Percentiles rank a stretch among this genome's conserved stretches.
Conservation (phyloP, 1,140 invertebrate genomes). For the Drosophila azteca region DNA sequence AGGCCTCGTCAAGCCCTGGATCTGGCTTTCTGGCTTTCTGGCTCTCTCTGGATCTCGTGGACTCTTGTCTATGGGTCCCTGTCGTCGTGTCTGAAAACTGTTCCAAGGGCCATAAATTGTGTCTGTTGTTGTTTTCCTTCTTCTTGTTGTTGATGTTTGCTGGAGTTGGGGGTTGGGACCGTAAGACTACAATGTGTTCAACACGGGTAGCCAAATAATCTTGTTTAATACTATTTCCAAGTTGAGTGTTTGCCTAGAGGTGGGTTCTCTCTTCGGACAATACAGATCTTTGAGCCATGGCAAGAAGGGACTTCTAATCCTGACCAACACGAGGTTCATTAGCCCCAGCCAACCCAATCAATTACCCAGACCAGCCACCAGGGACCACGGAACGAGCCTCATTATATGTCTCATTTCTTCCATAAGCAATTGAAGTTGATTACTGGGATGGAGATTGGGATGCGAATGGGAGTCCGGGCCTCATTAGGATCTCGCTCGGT, state of each 20-base stretch:
- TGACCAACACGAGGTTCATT: slow-evolving; percentile 33
- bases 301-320: neutral
- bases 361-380: slow-evolving; percentile 29
- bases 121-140: slow-evolving; percentile 26
- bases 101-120: slow-evolving; percentile 78
- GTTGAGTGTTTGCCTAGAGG: slow-evolving; percentile 1
- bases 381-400: slow-evolving; percentile 31
- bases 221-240: slow-evolving; percentile 63
- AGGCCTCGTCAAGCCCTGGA: slow-evolving; percentile 20
- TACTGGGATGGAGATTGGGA: slow-evolving; percentile 11
- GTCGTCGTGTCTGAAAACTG: slow-evolving; percentile 71
- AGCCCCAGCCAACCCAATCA: slow-evolving; percentile 45
- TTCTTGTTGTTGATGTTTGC: slow-evolving; percentile 23
- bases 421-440: slow-evolving; percentile 60
- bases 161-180: slow-evolving; percentile 25
- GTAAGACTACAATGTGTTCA: slow-evolving; percentile 61
- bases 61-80: slow-evolving; percentile 32
- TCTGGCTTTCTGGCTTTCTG: slow-evolving; percentile 3
- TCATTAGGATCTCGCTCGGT: slow-evolving; percentile 30
- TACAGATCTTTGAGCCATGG: neutral
- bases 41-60: slow-evolving; percentile 8
- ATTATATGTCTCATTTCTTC: slow-evolving; percentile 50
- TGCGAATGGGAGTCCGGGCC: slow-evolving; percentile 22
- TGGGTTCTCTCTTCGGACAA: slow-evolving; percentile 18
- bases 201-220: slow-evolving; percentile 79